A percentile compares a stretch with the other conserved stretches of the same genome.
phyloP scores from a whole-genome alignment of 1,140 invertebrate genomes.

The Conus betulinus region DNA sequence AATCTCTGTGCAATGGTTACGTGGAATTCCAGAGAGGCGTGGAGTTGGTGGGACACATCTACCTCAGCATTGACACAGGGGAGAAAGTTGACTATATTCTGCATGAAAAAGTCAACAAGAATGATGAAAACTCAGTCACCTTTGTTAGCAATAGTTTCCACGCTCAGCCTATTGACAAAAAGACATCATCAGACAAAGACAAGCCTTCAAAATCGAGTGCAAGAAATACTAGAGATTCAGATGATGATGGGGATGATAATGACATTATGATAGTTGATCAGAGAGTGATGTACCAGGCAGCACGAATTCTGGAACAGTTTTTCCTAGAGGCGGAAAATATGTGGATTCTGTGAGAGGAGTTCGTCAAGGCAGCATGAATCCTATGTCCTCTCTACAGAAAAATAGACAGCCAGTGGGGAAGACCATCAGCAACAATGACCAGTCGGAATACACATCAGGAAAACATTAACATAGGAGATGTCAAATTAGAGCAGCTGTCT shows the following conservation, averaged over 20 bases:
- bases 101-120: slow-evolving; percentile 52
- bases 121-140: slow-evolving; percentile 43
- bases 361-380: too few species aligned
- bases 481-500: slow-evolving; percentile 24
- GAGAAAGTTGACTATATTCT: slow-evolving; percentile 50
- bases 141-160: slow-evolving; percentile 52
- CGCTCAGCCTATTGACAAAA: slow-evolving; percentile 42
- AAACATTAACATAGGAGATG: neutral
- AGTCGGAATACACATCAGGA: slow-evolving; percentile 5
- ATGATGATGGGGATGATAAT: slow-evolving; percentile 40
- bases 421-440: slow-evolving; percentile 20
- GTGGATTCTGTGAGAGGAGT: neutral
- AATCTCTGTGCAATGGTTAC: slow-evolving; percentile 46
- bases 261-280: slow-evolving; percentile 43
- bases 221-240: neutral
- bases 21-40: slow-evolving; percentile 47
- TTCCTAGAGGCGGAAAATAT: slow-evolving; percentile 3
- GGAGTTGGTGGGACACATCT: slow-evolving; percentile 48
- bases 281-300: slow-evolving; percentile 23
- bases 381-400: neutral
- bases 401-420: neutral
- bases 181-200: slow-evolving; percentile 13
- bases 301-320: slow-evolving; percentile 28
- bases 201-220: neutral
- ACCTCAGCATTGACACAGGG: slow-evolving; percentile 45